Conservation (phyloP, 2,797 vertebrate genomes). For the Propithecus deckenii region DNA sequence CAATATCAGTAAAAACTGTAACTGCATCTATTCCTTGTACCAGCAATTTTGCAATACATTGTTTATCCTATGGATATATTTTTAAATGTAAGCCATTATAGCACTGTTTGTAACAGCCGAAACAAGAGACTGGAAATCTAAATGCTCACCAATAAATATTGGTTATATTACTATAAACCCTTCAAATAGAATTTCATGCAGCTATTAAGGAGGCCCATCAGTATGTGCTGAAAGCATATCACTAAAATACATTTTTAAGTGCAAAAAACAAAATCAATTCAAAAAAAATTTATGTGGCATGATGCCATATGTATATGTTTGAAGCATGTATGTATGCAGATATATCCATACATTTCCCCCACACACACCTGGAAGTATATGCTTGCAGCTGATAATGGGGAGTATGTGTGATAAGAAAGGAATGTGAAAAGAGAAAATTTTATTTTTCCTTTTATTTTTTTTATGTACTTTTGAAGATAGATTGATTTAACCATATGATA, state of each 20-base stretch:
- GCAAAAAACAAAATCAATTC: background rate
- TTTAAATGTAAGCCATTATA: slow-evolving; percentile 8
- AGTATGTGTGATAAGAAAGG: background rate
- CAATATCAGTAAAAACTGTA: background rate
- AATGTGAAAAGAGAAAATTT: background rate
- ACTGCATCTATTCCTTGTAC: background rate
- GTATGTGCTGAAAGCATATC: slow-evolving; percentile 21
- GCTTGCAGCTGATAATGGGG: background rate
- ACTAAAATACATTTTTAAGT: background rate
- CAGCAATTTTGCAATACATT: background rate
- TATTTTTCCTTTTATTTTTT: slow-evolving; percentile 28
- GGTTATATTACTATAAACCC: background rate
- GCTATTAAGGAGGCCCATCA: background rate
- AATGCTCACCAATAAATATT: background rate
- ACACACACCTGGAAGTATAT: background rate
- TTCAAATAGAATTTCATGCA: slow-evolving; percentile 8
- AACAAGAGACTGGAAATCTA: background rate
- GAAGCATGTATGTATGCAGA: background rate
- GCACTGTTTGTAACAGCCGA: background rate
- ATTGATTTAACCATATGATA: background rate
- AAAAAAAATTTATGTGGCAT: background rate
- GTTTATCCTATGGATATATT: background rate
- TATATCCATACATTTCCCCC: background rate
- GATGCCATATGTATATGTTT: background rate
- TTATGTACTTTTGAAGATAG: slow-evolving; percentile 22